These are phyloP conservation scores for Conistra vaccinii DNA, from an alignment of 2,888 invertebrate species.

Conservation along the genomic window DNA sequence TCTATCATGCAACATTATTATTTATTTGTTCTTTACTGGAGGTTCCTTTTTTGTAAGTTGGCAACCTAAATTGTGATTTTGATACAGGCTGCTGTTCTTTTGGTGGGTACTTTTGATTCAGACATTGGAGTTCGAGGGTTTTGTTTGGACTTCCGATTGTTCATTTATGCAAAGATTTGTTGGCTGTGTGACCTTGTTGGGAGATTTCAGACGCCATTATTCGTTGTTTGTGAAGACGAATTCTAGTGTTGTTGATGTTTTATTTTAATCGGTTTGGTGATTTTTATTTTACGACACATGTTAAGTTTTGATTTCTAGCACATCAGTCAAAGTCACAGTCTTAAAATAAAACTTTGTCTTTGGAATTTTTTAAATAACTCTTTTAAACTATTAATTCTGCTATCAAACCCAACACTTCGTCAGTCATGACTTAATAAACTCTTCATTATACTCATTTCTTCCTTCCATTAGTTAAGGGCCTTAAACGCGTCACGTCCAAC, in stretches of 20 bases:
- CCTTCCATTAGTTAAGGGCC: constrained; percentile 21
- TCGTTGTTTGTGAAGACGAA: background rate
- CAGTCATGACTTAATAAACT: background rate
- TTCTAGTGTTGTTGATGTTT: background rate
- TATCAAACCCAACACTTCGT: background rate
- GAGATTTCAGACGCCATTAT: constrained; percentile 25
- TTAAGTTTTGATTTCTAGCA: background rate
- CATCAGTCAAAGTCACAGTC: background rate
- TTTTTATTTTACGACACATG: background rate
- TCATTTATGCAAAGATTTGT: constrained; percentile 63
- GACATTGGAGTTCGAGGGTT: constrained; percentile 11
- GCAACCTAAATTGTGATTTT: constrained; percentile 29
- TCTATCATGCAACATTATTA: constrained; percentile 49
- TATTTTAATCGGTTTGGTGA: background rate
- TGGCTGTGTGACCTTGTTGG: constrained; percentile 48
- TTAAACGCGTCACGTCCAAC: constrained; percentile 33
- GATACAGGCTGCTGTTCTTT: constrained; percentile 39
- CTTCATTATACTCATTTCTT: constrained; percentile 5
- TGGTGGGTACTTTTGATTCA: constrained; percentile 32
- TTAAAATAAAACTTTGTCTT: background rate
- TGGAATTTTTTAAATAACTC: background rate
- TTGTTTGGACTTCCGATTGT: constrained; percentile 60
- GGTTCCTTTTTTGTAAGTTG: constrained; percentile 14
- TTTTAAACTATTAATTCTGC: background rate
- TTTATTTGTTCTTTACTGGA: constrained; percentile 39